These are phyloP conservation scores for Nasonia vitripennis DNA, from an alignment of 1,140 invertebrate species.

Conservation along the genomic window DNA sequence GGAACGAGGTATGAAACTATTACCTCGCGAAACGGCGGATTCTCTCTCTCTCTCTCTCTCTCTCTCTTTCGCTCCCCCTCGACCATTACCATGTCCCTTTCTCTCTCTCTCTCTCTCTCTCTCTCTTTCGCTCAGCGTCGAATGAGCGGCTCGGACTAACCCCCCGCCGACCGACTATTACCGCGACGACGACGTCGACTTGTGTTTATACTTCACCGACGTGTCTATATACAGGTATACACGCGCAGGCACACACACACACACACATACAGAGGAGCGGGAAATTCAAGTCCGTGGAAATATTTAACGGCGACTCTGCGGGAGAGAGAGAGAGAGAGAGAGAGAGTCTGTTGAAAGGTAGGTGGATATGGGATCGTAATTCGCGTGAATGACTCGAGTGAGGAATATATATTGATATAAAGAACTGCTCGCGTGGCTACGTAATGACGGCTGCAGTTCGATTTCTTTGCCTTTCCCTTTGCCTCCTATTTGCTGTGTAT, in stretches of 20 bases:
- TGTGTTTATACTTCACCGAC: background rate
- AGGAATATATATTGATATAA: background rate
- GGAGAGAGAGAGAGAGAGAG: background rate
- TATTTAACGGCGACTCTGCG: background rate
- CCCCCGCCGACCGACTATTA: background rate
- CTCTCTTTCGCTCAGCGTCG: background rate
- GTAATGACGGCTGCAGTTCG: background rate
- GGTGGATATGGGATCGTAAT: background rate
- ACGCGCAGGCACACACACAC: background rate
- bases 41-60: slow-evolving; percentile 51
- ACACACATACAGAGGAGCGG: background rate
- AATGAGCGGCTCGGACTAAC: background rate
- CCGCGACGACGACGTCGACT: background rate
- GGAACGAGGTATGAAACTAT: slow-evolving; percentile 76
- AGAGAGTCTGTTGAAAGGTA: background rate
- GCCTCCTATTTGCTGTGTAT: background rate
- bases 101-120: slow-evolving; percentile 42
- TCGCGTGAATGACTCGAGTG: background rate
- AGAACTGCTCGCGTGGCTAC: background rate
- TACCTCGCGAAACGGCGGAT: slow-evolving; percentile 72
- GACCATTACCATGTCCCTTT: slow-evolving; percentile 30
- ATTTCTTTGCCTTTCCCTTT: background rate
- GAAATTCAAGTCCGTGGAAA: slow-evolving; percentile 28
- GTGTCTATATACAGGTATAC: background rate
- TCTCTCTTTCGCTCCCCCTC: slow-evolving; percentile 41